Conservation (phyloP, 2,888 invertebrate species). For the Cataglyphis altisquamis region DNA sequence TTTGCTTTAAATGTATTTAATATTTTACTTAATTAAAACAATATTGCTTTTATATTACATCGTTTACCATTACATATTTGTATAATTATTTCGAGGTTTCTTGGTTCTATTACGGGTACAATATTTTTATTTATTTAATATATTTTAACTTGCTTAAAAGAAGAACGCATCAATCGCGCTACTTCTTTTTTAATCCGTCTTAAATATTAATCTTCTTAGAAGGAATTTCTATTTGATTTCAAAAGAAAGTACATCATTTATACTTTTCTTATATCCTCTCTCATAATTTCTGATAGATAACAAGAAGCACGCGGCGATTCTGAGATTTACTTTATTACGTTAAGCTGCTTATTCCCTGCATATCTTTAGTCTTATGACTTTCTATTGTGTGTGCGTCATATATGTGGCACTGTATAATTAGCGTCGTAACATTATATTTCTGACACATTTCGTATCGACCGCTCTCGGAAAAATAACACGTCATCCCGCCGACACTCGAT, state of each 20-base stretch:
- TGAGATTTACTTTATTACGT: constrained; percentile 16
- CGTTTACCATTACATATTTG: background rate
- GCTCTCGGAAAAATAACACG: constrained; percentile 38
- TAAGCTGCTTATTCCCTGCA: background rate
- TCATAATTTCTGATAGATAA: constrained; percentile 4
- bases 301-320: background rate
- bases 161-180: background rate
- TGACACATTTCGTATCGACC: constrained; percentile 32
- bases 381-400: background rate
- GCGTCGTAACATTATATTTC: constrained; percentile 24
- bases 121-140: background rate
- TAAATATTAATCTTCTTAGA: constrained; percentile 21
- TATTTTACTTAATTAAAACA: background rate
- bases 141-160: background rate
- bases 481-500: constrained; percentile 48
- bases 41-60: background rate
- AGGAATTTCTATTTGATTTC: background rate
- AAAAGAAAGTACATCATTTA: too few species aligned
- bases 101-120: background rate
- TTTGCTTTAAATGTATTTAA: background rate
- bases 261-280: constrained; percentile 1
- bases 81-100: background rate
- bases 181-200: background rate
- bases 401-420: constrained; percentile 31
- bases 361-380: background rate